phyloP scores from a whole-genome alignment of 1,140 invertebrate genomes.

The Drosophila biarmipes region DNA sequence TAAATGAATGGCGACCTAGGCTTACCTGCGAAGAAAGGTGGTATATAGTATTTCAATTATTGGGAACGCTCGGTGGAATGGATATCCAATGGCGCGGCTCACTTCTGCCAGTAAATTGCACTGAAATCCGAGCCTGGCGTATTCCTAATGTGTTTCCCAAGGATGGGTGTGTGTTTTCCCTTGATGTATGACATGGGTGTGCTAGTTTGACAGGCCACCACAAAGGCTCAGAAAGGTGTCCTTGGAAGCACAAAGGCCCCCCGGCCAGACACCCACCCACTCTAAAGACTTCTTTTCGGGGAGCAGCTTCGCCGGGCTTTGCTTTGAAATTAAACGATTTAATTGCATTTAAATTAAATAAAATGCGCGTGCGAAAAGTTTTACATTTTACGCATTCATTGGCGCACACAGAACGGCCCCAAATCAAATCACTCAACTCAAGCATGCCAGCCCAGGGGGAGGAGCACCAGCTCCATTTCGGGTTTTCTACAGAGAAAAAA shows the following conservation, averaged over 20 bases:
- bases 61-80: conserved; percentile 10
- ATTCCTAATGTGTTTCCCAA: conserved; percentile 15
- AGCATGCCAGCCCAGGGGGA: conserved; percentile 43
- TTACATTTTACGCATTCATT: conserved; percentile 59
- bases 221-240: conserved; percentile 6
- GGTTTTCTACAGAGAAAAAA: neutral
- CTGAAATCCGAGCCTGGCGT: conserved; percentile 28
- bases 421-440: conserved; percentile 76
- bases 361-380: conserved; percentile 76
- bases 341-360: conserved; percentile 79
- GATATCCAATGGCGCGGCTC: conserved; percentile 36
- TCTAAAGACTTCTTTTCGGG: conserved; percentile 1
- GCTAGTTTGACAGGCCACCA: conserved; percentile 34
- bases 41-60: conserved; percentile 60
- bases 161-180: neutral
- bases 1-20: conserved; percentile 20
- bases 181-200: conserved; percentile 57
- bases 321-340: conserved; percentile 77
- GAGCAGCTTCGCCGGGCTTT: conserved; percentile 24
- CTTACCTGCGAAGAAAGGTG: conserved; percentile 21
- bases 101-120: conserved; percentile 41
- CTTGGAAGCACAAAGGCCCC: conserved; percentile 8
- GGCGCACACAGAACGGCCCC: conserved; percentile 44
- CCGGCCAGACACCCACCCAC: neutral
- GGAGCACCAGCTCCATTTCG: conserved; percentile 4